These are phyloP conservation scores for Anticlea derivata DNA, from an alignment of 2,888 invertebrate genomes.

Conservation along the genomic window DNA sequence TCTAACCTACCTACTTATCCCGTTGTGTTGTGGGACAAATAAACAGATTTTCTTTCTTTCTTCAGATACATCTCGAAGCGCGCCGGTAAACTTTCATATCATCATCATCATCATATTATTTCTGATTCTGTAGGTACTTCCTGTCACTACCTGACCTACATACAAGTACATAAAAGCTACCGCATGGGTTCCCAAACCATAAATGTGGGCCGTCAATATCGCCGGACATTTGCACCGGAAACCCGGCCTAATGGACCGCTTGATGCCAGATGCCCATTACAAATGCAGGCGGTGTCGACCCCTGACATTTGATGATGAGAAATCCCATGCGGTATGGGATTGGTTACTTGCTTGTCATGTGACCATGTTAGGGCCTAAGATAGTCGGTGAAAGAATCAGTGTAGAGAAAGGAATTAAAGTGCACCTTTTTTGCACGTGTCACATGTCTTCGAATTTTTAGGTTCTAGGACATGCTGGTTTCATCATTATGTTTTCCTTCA, in stretches of 20 bases:
- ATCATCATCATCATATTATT: neutral
- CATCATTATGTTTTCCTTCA: too few relatives aligned
- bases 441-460: too few relatives aligned
- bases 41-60: too few relatives aligned
- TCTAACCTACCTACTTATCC: too few relatives aligned
- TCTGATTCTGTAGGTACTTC: neutral
- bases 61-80: too few relatives aligned
- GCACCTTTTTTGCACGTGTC: too few relatives aligned
- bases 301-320: slow-evolving; percentile 11
- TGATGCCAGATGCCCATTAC: slow-evolving; percentile 18
- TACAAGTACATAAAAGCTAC: neutral
- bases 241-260: slow-evolving; percentile 19
- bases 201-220: slow-evolving; percentile 17
- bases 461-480: too few relatives aligned
- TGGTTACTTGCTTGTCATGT: too few relatives aligned
- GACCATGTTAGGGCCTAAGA: too few relatives aligned
- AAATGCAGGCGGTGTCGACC: slow-evolving; percentile 17
- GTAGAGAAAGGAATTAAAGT: too few relatives aligned
- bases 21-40: too few relatives aligned
- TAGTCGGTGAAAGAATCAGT: too few relatives aligned
- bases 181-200: slow-evolving; percentile 16
- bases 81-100: neutral
- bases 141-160: neutral
- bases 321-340: slow-evolving; percentile 6
- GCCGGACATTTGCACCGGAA: slow-evolving; percentile 22